phyloP scores from a whole-genome alignment of 2,113 vertebrate species.

The Phasianus colchicus region DNA sequence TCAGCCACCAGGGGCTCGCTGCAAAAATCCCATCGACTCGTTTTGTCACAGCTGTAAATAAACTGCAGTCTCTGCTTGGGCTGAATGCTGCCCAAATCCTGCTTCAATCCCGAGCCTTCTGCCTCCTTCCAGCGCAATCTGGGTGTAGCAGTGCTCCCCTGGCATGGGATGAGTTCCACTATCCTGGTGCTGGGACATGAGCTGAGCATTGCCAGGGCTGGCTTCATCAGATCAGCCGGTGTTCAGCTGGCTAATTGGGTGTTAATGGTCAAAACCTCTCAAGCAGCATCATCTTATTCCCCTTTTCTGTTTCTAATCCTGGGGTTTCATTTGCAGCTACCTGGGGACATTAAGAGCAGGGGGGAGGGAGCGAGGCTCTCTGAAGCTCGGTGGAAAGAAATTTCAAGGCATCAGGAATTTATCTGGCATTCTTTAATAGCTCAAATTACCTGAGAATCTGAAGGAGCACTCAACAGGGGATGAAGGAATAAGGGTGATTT shows the following conservation, averaged over 20 bases:
- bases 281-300: background rate
- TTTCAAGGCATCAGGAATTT: background rate
- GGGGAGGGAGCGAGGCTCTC: background rate
- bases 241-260: background rate
- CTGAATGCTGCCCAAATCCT: background rate
- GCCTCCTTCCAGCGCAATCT: accelerated
- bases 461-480: background rate
- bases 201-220: background rate
- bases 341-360: background rate
- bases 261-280: background rate
- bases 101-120: background rate
- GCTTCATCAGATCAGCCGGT: background rate
- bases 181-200: background rate
- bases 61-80: accelerated
- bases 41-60: background rate
- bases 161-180: background rate
- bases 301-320: accelerated
- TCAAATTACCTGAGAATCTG: background rate
- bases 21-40: background rate
- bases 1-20: background rate
- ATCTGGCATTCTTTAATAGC: background rate
- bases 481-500: background rate
- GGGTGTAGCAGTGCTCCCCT: background rate
- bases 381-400: background rate
- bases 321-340: background rate